Evolutionary conservation across 2,797 vertebrate species (phyloP), one percentile per base, ranked within the genome.

Genomic region (Harpagifer antarcticus): DNA sequence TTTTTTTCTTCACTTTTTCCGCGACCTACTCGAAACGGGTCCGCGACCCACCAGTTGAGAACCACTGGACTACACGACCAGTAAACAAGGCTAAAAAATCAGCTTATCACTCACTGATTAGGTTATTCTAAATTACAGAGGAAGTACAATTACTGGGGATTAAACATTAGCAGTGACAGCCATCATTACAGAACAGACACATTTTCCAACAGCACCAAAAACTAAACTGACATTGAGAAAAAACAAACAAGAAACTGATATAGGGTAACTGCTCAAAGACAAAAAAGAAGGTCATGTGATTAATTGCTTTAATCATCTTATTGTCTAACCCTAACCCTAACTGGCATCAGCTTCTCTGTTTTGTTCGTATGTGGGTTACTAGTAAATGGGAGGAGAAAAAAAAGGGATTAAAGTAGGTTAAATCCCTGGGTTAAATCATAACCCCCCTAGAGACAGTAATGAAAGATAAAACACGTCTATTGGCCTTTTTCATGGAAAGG

Each of bases 401-500:
- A 27, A 27, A 4, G 9, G 20, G 58, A 73, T 70, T 61, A 62
- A 69, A 72, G 70, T 52, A 37, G 44, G 52, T 65, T 71, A 45
- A n/a, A 47, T 42, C 53, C 27, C 27, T 27, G 27, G 27, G 27
- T 27, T 27, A 1, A 27, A 27, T 27, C 27, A 27, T 27, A 27
- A 27, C 27, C 54, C 50, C 73, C 49, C 43, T 14, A 9, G 45
- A 77, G 13, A 49, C 6, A 5, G 53, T 72, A 74, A 83, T 78
- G 64, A 73, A 68, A 61, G 66, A 69, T 78, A 61, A 86, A 82
- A 74, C 60, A 68, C 19, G 72, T 67, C 49, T 50, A 66, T 57
- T 74, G 74, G 48, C 68, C 77, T 85, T 80, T 80, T 72, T 54
- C 49, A 67, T 70, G 44, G 59, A 77, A 82, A 75, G 58, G 65